phyloP scores from a whole-genome alignment of 2,113 vertebrate species.

The Orycteropus afer region DNA sequence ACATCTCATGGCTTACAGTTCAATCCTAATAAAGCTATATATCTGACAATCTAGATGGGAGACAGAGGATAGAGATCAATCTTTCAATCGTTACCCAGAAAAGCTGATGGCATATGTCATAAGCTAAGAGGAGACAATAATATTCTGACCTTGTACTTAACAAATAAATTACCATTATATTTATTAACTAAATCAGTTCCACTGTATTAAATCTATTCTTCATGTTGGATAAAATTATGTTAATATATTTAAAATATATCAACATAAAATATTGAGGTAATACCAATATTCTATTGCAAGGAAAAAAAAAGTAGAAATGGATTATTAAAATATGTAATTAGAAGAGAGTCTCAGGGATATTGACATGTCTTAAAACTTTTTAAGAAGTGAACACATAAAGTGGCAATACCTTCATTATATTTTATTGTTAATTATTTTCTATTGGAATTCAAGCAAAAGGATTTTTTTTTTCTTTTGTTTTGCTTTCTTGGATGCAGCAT shows the following conservation, averaged over 20 bases:
- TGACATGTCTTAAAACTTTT: background rate
- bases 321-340: conserved; percentile 38
- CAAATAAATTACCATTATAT: conserved; percentile 62
- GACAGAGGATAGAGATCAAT: conserved; percentile 67
- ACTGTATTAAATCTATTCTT: background rate
- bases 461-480: background rate
- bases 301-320: conserved; percentile 43
- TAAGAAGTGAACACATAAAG: background rate
- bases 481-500: background rate
- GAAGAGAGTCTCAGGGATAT: background rate
- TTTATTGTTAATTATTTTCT: background rate
- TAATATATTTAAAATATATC: conserved; percentile 12
- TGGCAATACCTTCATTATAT: background rate
- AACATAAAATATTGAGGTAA: background rate
- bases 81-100: conserved; percentile 68
- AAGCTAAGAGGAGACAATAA: conserved; percentile 51
- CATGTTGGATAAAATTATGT: background rate
- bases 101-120: conserved; percentile 54
- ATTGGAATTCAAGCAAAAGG: background rate
- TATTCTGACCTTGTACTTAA: conserved; percentile 70
- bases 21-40: conserved; percentile 76
- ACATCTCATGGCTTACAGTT: conserved; percentile 65
- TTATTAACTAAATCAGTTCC: background rate
- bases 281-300: conserved; percentile 37
- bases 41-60: conserved; percentile 67